Evolutionary conservation across 2,113 vertebrate genomes (phyloP), one percentile per base, ranked within the genome.

Genomic region (Aegotheles bennettii): DNA sequence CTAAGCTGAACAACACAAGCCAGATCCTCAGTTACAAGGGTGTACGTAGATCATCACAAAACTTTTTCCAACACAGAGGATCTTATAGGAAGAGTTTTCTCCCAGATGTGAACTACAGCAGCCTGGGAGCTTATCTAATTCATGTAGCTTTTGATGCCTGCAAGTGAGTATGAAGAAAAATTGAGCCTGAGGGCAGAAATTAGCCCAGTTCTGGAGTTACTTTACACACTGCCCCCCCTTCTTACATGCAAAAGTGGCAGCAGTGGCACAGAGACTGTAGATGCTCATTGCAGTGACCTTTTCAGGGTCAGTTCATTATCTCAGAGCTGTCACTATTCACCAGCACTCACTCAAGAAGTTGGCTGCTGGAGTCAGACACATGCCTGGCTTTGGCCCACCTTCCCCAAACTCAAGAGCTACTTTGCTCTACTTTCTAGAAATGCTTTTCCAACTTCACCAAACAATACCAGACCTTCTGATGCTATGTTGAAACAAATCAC

Each of bases 31-130:
- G 19, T 8, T 88, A 42, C 36, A 19, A 53, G 31, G 48, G 26
- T 3, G 3, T 0, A 0, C 23, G 61, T 4, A 57, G 57, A 60
- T 31, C 81, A 85, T 12, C 12, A 80, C 6, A 59, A 51, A 82
- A 36, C 11, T 6, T 67, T 16, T 56, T 38, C n/a, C 83, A 31
- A 40, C 48, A 61, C 17, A 48, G 11, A n/a, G 14, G 33, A n/a
- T n/a, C 33, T 64, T 19, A 64, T 0, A 71, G 29, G 25, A 87
- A 75, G 35, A 73, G 10, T 0, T 50, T 51, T 60, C 51, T 25
- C 59, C 19, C 11, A 50, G 11, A 36, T 3, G 3, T 38, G 51
- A 93, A 78, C 26, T 87, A n/a, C 5, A 87, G 19, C 8, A 53
- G n/a, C 20, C 35, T 75, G 26, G 23, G 29, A 87, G 7, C 6